Conservation (phyloP, 2,888 invertebrate genomes). For the Aphidoletes aphidimyza region DNA sequence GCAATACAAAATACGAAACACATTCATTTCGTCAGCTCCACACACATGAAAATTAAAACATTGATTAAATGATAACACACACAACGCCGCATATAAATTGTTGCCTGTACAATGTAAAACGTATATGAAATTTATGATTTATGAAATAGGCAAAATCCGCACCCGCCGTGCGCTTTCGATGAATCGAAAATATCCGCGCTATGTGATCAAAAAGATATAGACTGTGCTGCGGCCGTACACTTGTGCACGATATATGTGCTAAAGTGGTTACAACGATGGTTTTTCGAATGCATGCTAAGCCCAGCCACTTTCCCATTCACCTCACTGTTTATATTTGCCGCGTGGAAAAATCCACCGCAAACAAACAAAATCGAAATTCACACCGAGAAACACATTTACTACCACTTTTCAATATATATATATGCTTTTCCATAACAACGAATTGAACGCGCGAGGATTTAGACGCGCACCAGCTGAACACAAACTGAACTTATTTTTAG, state of each 20-base stretch:
- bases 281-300: constrained; percentile 16
- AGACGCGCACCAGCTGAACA: too few relatives aligned
- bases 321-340: constrained; percentile 16
- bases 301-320: constrained; percentile 19
- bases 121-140: not conserved
- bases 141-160: not conserved
- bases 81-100: not conserved
- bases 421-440: constrained; percentile 41
- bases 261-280: not conserved
- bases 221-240: not conserved
- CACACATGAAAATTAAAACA: not conserved
- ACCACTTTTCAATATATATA: constrained; percentile 1
- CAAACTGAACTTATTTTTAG: constrained; percentile 18
- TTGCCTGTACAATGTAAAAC: not conserved
- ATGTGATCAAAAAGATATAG: too few relatives aligned
- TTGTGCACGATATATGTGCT: not conserved
- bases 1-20: not conserved
- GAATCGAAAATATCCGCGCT: constrained; percentile 6
- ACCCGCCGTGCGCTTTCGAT: too few relatives aligned
- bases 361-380: constrained; percentile 52
- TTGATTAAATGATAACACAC: constrained; percentile 44
- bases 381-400: constrained; percentile 17
- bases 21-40: too few relatives aligned
- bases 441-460: not conserved
- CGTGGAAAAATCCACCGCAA: constrained; percentile 52